These are phyloP conservation scores for Netelia melanura DNA, from an alignment of 2,888 invertebrate species.

Conservation along the genomic window DNA sequence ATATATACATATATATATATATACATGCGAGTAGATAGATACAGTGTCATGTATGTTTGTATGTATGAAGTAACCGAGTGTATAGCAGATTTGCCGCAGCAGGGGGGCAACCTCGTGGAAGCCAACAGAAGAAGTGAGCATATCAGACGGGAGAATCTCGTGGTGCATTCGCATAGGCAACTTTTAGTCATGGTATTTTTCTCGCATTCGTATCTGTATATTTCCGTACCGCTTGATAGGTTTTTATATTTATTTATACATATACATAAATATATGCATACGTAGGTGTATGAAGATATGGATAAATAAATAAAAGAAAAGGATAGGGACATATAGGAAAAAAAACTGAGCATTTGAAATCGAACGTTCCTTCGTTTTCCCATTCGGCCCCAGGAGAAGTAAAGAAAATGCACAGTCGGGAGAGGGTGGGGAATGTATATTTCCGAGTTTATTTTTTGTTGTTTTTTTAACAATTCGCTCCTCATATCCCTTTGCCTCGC, in stretches of 20 bases:
- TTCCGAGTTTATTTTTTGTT: constrained; percentile 25
- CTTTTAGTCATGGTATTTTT: constrained; percentile 48
- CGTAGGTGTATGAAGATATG: neutral
- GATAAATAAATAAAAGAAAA: no score
- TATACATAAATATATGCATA: neutral
- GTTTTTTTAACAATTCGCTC: constrained; percentile 27
- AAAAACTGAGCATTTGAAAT: constrained; percentile 46
- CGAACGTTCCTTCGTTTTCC: constrained; percentile 49
- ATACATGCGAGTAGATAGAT: neutral
- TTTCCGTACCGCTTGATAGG: constrained; percentile 41
- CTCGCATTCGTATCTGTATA: constrained; percentile 37
- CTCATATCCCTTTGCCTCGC: neutral
- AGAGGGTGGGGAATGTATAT: constrained; percentile 12
- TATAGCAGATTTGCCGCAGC: constrained; percentile 13
- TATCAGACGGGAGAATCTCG: constrained; percentile 62
- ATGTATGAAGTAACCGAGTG: constrained; percentile 29
- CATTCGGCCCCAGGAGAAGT: neutral
- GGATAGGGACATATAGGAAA: neutral
- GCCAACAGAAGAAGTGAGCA: constrained; percentile 52
- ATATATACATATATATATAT: neutral
- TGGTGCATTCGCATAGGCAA: constrained; percentile 54
- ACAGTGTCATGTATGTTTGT: neutral
- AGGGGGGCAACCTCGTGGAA: constrained; percentile 20
- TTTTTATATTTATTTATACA: constrained; percentile 37
- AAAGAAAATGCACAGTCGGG: constrained; percentile 13